These are phyloP conservation scores for Hyalella azteca DNA, from an alignment of 2,888 invertebrate species.

Conservation along the genomic window DNA sequence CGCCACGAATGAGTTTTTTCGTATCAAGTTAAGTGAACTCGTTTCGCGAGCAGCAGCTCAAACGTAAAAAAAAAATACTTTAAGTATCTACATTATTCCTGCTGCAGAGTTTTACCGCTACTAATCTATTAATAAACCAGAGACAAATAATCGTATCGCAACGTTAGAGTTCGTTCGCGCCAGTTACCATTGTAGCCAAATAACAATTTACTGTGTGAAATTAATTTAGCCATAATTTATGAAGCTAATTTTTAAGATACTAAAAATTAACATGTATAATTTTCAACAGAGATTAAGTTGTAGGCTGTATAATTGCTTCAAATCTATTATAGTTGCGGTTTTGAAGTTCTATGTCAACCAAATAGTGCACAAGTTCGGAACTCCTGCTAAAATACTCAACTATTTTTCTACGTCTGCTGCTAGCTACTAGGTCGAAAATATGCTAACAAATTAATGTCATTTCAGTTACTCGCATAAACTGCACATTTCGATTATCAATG, in stretches of 20 bases:
- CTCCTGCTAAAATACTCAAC: not conserved
- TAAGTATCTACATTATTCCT: no score
- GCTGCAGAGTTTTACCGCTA: no score
- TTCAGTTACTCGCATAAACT: no score
- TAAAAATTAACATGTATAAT: not conserved
- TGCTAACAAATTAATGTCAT: no score
- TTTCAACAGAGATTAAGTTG: not conserved
- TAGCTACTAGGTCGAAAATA: not conserved
- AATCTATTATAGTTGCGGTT: not conserved
- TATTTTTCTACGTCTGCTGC: slow-evolving; percentile 7
- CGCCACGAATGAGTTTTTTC: no score
- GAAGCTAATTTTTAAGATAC: not conserved
- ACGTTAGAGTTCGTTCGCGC: no score
- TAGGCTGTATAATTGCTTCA: slow-evolving; percentile 3
- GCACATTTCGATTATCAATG: no score
- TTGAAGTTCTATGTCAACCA: not conserved
- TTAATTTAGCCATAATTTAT: not conserved
- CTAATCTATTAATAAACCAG: no score
- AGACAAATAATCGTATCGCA: no score
- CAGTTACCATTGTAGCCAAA: slow-evolving; percentile 31
- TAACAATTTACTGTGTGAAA: not conserved
- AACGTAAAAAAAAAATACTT: no score
- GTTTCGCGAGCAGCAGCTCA: no score
- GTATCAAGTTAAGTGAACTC: no score
- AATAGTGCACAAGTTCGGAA: not conserved